A percentile compares a stretch with the other conserved stretches of the same genome.
These are phyloP conservation scores for Amazonetta brasiliensis DNA, from an alignment of 2,797 vertebrate genomes.

Conservation along the genomic window DNA sequence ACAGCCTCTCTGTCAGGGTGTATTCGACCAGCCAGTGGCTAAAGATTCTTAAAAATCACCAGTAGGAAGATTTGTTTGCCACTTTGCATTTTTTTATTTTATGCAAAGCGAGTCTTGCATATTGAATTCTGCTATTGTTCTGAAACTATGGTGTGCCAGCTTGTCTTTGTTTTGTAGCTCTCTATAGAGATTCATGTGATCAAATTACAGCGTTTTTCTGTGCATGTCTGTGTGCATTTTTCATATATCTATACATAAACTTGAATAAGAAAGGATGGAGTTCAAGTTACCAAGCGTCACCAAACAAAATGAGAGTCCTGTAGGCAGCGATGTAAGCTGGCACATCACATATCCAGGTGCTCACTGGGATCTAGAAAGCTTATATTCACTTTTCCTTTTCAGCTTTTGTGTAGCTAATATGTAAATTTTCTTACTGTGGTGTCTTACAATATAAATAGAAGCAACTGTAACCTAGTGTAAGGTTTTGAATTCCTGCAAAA, in stretches of 20 bases:
- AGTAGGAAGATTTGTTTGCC: background rate
- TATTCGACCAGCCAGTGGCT: background rate
- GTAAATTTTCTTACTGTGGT: background rate
- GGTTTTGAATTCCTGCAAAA: background rate
- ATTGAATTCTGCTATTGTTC: background rate
- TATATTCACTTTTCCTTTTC: background rate
- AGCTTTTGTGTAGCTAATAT: background rate
- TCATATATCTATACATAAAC: background rate
- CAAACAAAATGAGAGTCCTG: background rate
- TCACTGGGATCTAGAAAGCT: background rate
- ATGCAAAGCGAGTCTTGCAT: background rate
- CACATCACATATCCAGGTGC: background rate
- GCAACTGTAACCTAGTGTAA: background rate
- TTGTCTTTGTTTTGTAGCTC: constrained; percentile 17
- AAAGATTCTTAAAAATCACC: background rate
- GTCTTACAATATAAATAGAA: background rate
- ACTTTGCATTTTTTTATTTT: background rate
- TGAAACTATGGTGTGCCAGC: background rate
- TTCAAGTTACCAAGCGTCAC: background rate
- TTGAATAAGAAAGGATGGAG: background rate
- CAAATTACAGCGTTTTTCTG: background rate
- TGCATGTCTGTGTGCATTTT: background rate
- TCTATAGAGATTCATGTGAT: background rate
- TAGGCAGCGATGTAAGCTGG: background rate
- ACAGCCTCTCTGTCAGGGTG: background rate